Percentiles rank a stretch among this genome's conserved stretches.
Evolutionary conservation across 2,113 vertebrate genomes (phyloP).

Genomic region (Sturnira hondurensis): DNA sequence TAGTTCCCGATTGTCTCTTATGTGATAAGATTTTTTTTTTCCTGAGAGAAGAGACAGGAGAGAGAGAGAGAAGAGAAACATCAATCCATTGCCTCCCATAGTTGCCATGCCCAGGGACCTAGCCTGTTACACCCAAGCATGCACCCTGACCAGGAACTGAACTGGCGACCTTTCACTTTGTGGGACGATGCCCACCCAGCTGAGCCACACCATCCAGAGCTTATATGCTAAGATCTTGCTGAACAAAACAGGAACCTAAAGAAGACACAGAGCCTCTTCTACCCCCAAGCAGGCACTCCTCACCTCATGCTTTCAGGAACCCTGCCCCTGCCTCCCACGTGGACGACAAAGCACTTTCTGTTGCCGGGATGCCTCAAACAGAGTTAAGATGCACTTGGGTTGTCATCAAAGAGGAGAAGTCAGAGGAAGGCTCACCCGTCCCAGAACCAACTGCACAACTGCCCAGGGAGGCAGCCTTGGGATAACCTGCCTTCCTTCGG

Average conservation of each 20-base stretch:
- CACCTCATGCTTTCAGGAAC: rapidly evolving
- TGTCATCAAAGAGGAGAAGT: neutral
- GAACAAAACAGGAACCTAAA: neutral
- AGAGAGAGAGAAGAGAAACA: no score
- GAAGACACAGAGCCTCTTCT: neutral
- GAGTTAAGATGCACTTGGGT: rapidly evolving
- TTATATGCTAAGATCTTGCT: neutral
- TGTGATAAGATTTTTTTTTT: neutral
- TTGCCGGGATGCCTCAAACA: neutral
- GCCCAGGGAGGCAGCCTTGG: neutral
- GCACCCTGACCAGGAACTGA: no score
- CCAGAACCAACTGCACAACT: no score
- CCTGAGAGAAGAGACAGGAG: no score
- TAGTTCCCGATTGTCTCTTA: neutral
- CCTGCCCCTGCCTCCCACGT: neutral
- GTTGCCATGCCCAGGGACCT: no score
- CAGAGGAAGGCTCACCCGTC: neutral
- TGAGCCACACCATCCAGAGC: no score
- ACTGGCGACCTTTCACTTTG: no score
- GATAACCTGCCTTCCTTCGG: neutral
- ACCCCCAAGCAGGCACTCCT: neutral
- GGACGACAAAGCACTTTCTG: neutral
- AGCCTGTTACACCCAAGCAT: no score
- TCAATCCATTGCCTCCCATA: no score
- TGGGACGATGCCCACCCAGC: no score